Percentiles rank a stretch among this genome's conserved stretches.
These are phyloP conservation scores for Cheilosia vulpina DNA, from an alignment of 2,888 invertebrate genomes.

Conservation along the genomic window DNA sequence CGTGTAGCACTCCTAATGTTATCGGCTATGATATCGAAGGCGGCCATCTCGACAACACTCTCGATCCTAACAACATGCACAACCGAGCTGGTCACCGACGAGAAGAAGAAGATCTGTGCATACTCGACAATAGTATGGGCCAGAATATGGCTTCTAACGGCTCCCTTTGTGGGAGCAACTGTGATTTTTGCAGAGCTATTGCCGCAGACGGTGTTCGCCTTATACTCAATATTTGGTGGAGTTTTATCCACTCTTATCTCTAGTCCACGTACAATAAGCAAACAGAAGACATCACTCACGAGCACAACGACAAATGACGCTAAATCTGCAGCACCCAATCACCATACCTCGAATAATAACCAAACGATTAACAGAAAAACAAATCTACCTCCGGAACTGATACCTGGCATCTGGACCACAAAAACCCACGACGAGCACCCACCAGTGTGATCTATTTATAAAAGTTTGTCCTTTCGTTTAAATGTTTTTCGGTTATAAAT, in stretches of 20 bases:
- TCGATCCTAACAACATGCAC: conserved; percentile 83
- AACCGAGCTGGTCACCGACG: conserved; percentile 82
- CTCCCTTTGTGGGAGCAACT: conserved; percentile 83
- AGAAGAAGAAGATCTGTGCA: conserved; percentile 82
- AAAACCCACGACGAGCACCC: conserved; percentile 80
- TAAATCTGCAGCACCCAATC: conserved; percentile 49
- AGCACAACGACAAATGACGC: conserved; percentile 56
- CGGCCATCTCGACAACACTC: conserved; percentile 83
- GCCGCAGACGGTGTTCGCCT: conserved; percentile 82
- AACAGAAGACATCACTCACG: conserved; percentile 76
- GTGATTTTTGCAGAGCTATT: conserved; percentile 82
- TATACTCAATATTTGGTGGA: conserved; percentile 82
- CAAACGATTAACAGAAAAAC: conserved; percentile 79
- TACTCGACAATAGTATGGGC: conserved; percentile 84
- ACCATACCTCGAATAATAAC: conserved; percentile 89
- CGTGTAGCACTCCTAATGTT: conserved; percentile 82
- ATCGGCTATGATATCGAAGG: conserved; percentile 83
- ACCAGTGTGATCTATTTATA: conserved; percentile 56
- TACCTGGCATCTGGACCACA: conserved; percentile 83
- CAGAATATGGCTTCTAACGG: conserved; percentile 82
- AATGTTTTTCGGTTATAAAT: not conserved
- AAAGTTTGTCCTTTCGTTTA: conserved; percentile 3
- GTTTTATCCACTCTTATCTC: conserved; percentile 81
- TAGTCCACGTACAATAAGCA: conserved; percentile 82
- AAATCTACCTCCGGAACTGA: conserved; percentile 83